Conservation (phyloP, 2,113 vertebrate genomes). For the Columba livia region DNA sequence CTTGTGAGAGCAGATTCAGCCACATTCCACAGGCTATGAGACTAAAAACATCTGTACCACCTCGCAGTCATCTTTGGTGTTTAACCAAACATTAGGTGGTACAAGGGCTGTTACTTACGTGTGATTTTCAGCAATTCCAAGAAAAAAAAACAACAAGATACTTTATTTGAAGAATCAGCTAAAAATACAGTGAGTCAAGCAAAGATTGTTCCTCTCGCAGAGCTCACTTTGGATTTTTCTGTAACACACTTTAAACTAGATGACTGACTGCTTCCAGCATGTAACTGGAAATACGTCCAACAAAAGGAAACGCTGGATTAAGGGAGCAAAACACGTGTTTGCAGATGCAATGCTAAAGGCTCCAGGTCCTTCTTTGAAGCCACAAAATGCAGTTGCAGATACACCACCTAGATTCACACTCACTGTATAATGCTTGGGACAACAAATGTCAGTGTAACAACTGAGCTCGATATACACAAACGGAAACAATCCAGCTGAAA, state of each 20-base stretch:
- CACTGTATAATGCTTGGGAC: neutral
- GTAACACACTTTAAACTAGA: neutral
- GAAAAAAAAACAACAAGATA: neutral
- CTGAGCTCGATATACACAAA: neutral
- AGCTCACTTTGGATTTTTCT: neutral
- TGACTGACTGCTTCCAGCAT: neutral
- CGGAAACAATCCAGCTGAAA: constrained; percentile 35
- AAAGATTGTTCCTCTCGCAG: neutral
- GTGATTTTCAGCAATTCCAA: neutral
- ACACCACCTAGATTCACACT: neutral
- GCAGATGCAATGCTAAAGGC: neutral
- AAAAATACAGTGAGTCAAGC: neutral
- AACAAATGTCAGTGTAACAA: neutral
- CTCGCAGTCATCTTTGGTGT: neutral
- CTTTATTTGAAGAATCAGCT: neutral
- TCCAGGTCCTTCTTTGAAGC: neutral
- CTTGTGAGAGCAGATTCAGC: neutral
- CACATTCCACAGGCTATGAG: accelerated
- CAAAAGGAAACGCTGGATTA: neutral
- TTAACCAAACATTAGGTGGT: neutral
- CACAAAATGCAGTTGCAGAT: neutral
- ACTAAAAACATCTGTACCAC: neutral
- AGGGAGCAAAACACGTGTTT: neutral
- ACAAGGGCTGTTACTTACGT: accelerated
- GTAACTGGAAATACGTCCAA: neutral